Evolutionary conservation across 2,113 vertebrate species (phyloP).

Genomic region (Phasianus colchicus): DNA sequence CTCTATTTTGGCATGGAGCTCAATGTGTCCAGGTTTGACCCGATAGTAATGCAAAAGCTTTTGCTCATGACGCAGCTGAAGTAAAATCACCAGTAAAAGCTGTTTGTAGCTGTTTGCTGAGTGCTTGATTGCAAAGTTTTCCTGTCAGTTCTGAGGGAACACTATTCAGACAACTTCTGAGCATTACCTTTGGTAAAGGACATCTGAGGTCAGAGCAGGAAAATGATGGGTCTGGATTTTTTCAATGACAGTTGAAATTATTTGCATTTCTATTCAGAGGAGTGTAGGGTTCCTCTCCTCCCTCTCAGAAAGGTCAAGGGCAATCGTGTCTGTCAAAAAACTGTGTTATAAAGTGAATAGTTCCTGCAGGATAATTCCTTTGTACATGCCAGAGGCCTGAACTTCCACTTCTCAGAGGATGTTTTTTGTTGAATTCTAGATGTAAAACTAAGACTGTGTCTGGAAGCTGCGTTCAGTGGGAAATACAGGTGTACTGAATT

Average conservation of each 20-base stretch:
- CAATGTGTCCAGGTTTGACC: not conserved
- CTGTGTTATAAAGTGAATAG: not conserved
- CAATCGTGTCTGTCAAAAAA: not conserved
- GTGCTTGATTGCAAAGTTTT: not conserved
- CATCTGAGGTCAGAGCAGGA: not conserved
- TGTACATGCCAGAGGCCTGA: not conserved
- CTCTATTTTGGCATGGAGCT: not conserved
- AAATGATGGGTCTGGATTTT: not conserved
- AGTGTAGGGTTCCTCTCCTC: not conserved
- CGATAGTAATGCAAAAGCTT: not conserved
- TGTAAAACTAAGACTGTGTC: not conserved
- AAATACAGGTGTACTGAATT: not conserved
- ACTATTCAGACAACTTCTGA: rapidly evolving
- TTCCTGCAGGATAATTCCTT: not conserved
- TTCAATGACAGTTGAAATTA: not conserved
- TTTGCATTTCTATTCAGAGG: not conserved
- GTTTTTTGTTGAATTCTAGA: not conserved
- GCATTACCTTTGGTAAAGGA: not conserved
- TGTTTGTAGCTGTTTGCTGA: not conserved
- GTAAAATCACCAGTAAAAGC: not conserved
- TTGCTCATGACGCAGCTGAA: not conserved
- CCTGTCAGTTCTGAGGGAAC: not conserved
- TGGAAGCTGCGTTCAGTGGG: not conserved
- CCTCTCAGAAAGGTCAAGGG: not conserved
- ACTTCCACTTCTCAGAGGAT: not conserved